Evolutionary conservation across 2,113 vertebrate genomes (phyloP).

Genomic region (Salminus brasiliensis): DNA sequence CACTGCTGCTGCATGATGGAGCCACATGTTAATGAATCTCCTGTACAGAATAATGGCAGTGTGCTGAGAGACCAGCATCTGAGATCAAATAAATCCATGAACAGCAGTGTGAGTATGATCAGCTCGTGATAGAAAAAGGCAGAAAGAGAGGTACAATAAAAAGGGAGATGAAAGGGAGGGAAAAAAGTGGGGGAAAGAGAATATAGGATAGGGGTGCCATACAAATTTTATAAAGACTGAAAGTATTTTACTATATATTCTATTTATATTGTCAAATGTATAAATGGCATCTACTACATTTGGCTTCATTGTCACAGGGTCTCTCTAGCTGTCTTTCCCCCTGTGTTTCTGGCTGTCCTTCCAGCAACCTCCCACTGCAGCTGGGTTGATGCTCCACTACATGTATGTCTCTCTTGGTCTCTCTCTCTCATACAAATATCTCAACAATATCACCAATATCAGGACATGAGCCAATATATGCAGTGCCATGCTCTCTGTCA

Average conservation of each 20-base stretch:
- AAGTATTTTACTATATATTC: background rate
- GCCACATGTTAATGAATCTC: constrained; percentile 40
- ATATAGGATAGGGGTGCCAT: background rate
- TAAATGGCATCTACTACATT: too few species aligned
- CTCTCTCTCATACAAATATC: too few species aligned
- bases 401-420: background rate
- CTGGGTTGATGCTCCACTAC: background rate
- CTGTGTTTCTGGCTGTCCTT: constrained; percentile 23
- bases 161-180: background rate
- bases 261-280: too few species aligned
- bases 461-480: too few species aligned
- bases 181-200: background rate
- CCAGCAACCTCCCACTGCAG: background rate
- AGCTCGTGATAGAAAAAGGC: background rate
- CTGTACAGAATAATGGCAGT: constrained; percentile 28
- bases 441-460: too few species aligned
- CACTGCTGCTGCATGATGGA: constrained; percentile 24
- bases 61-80: background rate
- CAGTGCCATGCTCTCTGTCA: too few species aligned
- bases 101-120: background rate
- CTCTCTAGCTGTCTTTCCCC: background rate
- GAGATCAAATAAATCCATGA: background rate
- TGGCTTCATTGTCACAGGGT: too few species aligned
- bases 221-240: too few species aligned
- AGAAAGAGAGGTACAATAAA: background rate